These are phyloP conservation scores for Fistularia commersonii DNA, from an alignment of 2,797 vertebrate species.

Conservation along the genomic window DNA sequence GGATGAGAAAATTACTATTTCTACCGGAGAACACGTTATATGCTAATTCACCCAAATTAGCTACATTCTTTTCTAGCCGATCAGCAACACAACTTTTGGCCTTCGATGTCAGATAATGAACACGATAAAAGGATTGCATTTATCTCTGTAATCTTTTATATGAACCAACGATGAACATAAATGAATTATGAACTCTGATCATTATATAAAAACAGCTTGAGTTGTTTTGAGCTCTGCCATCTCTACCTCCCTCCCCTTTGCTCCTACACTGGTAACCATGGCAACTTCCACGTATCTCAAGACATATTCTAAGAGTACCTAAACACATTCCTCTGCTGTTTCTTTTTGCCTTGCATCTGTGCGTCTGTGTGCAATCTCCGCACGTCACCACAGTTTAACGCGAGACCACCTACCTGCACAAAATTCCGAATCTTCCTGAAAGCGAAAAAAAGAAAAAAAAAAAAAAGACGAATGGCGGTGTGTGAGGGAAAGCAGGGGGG, in stretches of 20 bases:
- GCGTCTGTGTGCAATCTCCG: conserved; percentile 1
- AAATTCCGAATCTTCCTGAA: conserved; percentile 41
- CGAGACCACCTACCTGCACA: conserved; percentile 37
- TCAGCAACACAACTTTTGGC: too few species aligned
- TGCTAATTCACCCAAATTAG: too few species aligned
- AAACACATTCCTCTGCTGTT: conserved; percentile 55
- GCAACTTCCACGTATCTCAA: conserved; percentile 72
- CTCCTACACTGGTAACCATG: conserved; percentile 70
- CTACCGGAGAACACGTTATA: too few species aligned
- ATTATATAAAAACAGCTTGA: too few species aligned
- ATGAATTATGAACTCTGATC: not conserved
- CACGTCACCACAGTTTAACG: conserved; percentile 39
- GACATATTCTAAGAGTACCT: conserved; percentile 55
- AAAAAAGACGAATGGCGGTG: conserved; percentile 25
- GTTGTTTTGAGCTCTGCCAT: conserved; percentile 40
- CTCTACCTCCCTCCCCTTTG: conserved; percentile 43
- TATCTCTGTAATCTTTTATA: not conserved
- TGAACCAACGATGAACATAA: conserved; percentile 10
- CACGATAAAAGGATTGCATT: too few species aligned
- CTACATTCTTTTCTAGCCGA: too few species aligned
- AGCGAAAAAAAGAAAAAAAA: conserved; percentile 33
- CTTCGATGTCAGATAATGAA: too few species aligned
- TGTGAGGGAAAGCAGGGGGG: not conserved
- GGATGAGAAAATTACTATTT: too few species aligned
- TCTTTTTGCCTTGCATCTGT: conserved; percentile 16